A percentile compares a stretch with the other conserved stretches of the same genome.
These are phyloP conservation scores for Heteromurus nitidus DNA, from an alignment of 2,888 invertebrate species.

Conservation along the genomic window DNA sequence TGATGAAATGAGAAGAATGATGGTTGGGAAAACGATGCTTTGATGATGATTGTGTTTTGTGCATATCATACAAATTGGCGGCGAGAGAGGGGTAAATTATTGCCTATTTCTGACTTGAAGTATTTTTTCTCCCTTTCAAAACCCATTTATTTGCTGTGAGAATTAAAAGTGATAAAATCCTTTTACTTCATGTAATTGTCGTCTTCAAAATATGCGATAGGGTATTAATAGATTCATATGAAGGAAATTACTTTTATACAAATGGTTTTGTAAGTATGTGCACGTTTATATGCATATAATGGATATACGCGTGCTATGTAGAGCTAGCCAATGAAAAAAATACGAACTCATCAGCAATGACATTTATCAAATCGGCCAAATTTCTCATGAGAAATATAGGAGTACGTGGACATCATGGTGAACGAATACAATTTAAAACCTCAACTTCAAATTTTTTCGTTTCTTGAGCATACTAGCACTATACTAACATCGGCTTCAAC, in stretches of 20 bases:
- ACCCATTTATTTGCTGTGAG: slow-evolving; percentile 23
- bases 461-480: background rate
- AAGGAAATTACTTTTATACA: background rate
- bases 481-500: background rate
- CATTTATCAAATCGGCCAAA: slow-evolving; percentile 55
- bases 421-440: slow-evolving; percentile 14
- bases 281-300: background rate
- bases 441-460: background rate
- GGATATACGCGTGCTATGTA: too few species aligned
- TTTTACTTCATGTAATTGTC: slow-evolving; percentile 44
- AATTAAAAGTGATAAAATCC: slow-evolving; percentile 55
- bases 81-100: slow-evolving; percentile 45
- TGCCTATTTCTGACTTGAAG: slow-evolving; percentile 13
- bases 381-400: slow-evolving; percentile 14
- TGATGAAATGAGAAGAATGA: slow-evolving; percentile 63
- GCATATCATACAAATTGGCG: slow-evolving; percentile 47
- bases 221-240: background rate
- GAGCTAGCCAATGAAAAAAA: background rate
- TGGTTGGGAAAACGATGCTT: slow-evolving; percentile 35
- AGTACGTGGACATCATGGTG: too few species aligned
- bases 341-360: slow-evolving; percentile 46
- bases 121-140: slow-evolving; percentile 8
- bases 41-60: slow-evolving; percentile 31
- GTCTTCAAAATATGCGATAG: slow-evolving; percentile 2
- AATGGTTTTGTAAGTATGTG: background rate